Conservation (phyloP, 2,113 vertebrate species). For the Indri indri region DNA sequence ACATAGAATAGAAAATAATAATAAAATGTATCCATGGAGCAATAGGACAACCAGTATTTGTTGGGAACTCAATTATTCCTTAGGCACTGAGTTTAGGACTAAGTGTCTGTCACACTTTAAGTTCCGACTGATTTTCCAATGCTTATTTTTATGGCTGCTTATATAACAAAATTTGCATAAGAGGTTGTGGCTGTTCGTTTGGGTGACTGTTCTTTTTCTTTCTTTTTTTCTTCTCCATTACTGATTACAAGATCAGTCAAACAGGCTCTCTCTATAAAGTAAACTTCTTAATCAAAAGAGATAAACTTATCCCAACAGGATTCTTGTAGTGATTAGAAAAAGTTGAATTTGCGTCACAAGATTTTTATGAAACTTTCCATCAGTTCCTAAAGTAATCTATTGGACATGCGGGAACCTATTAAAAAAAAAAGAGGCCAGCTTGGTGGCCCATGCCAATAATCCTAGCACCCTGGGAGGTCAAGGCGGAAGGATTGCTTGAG, state of each 20-base stretch:
- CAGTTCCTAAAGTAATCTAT: neutral
- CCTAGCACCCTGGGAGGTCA: too few species aligned
- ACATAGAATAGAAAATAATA: neutral
- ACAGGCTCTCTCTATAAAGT: neutral
- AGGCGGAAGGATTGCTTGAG: too few species aligned
- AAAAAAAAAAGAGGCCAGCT: too few species aligned
- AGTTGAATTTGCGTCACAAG: neutral
- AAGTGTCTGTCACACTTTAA: neutral
- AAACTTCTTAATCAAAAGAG: slow-evolving; percentile 8
- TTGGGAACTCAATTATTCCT: neutral
- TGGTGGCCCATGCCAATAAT: too few species aligned
- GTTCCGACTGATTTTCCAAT: neutral
- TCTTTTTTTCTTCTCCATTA: neutral
- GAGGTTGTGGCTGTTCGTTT: neutral
- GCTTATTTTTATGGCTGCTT: neutral
- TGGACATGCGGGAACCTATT: too few species aligned
- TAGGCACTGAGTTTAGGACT: neutral
- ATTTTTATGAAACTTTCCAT: neutral
- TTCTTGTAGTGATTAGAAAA: neutral
- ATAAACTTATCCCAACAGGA: neutral
- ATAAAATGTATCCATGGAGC: neutral
- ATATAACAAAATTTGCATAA: neutral
- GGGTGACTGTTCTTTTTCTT: neutral
- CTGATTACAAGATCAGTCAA: slow-evolving; percentile 21
- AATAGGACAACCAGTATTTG: neutral